Percentiles rank a stretch among this genome's conserved stretches.
phyloP scores from a whole-genome alignment of 2,888 invertebrate genomes.

The Lysandra bellargus region DNA sequence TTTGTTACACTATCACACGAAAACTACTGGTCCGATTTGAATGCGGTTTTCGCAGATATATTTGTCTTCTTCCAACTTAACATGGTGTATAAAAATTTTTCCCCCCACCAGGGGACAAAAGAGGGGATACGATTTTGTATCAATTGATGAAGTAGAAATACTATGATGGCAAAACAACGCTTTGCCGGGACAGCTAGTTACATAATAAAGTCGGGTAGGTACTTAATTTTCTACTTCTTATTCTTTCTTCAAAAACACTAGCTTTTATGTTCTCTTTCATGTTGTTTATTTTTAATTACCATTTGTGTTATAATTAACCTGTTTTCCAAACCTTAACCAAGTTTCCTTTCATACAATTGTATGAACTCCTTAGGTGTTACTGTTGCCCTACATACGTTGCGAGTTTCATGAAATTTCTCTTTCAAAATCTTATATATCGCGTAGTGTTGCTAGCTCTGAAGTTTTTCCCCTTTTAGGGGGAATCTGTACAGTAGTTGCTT shows the following conservation, averaged over 20 bases:
- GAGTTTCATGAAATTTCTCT: conserved; percentile 20
- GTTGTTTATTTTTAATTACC: neutral
- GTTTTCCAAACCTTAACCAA: neutral
- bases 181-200: no score
- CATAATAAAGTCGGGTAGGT: neutral
- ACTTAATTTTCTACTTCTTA: neutral
- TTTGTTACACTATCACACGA: no score
- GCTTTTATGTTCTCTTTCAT: neutral
- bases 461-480: neutral
- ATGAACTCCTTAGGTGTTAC: neutral
- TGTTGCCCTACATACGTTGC: conserved; percentile 10
- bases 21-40: no score
- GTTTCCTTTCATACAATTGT: conserved; percentile 9
- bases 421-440: conserved; percentile 5
- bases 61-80: no score
- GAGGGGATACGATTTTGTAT: no score
- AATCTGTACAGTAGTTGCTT: neutral
- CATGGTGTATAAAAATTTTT: no score
- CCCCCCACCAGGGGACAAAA: no score
- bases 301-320: conserved; percentile 13
- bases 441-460: neutral
- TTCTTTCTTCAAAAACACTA: neutral
- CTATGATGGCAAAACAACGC: no score
- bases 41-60: no score
- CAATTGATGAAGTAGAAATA: no score